phyloP scores from a whole-genome alignment of 2,113 vertebrate species.

The Equus quagga region DNA sequence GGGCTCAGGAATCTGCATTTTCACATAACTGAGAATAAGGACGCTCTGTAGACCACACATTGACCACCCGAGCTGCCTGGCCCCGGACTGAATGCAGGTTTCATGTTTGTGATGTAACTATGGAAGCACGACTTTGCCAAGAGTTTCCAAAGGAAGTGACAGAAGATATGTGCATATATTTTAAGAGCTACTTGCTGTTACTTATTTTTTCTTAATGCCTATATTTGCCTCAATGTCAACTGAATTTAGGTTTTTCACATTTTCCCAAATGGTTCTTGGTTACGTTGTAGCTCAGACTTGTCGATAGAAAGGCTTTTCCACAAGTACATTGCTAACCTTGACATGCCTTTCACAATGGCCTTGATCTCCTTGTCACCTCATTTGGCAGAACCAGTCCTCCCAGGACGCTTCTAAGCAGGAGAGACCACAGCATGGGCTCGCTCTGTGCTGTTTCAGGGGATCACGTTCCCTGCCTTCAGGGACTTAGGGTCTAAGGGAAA shows the following conservation, averaged over 20 bases:
- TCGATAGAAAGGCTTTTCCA: not conserved
- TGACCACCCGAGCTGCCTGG: not conserved
- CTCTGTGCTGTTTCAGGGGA: not conserved
- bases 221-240: not conserved
- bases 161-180: not conserved
- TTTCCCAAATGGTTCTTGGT: not conserved
- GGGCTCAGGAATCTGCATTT: not conserved
- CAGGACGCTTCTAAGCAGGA: not conserved
- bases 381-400: not conserved
- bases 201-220: not conserved
- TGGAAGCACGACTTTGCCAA: not conserved
- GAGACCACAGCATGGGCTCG: not conserved
- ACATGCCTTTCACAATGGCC: not conserved
- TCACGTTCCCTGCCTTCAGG: not conserved
- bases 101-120: not conserved
- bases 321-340: not conserved
- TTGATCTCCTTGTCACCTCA: not conserved
- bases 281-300: not conserved
- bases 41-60: not conserved
- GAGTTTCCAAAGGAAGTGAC: not conserved
- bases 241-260: not conserved
- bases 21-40: not conserved
- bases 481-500: not conserved
- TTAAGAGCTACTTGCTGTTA: not conserved
- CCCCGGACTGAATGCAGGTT: not conserved